A percentile compares a stretch with the other conserved stretches of the same genome.
phyloP scores from a whole-genome alignment of 2,888 invertebrate genomes.

The Tipula helvola region DNA sequence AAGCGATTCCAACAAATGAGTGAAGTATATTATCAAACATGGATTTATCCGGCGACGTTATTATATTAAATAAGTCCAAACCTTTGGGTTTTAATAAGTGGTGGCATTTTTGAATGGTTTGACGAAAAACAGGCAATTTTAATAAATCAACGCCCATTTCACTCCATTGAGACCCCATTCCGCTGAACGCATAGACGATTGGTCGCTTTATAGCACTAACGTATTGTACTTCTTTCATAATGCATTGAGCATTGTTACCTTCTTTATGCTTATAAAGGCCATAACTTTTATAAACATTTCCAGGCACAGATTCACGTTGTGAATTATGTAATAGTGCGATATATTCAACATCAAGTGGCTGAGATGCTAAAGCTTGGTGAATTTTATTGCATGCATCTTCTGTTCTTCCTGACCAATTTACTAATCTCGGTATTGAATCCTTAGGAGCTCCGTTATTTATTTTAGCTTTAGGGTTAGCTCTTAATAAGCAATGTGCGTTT shows the following conservation, averaged over 20 bases:
- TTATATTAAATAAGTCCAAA: no score
- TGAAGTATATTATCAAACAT: no score
- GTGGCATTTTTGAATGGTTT: no score
- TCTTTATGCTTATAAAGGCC: constrained; percentile 36
- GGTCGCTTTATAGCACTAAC: constrained; percentile 52
- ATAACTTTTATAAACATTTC: constrained; percentile 67
- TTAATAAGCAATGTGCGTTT: constrained; percentile 44
- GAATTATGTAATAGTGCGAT: constrained; percentile 47
- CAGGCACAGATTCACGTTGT: constrained; percentile 43
- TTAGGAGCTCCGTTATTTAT: constrained; percentile 45
- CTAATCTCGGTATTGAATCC: constrained; percentile 30
- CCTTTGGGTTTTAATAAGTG: no score
- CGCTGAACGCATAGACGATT: constrained; percentile 68
- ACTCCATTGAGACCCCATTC: no score
- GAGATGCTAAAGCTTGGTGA: constrained; percentile 35
- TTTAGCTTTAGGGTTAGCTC: constrained; percentile 25
- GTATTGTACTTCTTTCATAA: constrained; percentile 45
- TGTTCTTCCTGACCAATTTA: constrained; percentile 31
- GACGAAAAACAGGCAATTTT: no score
- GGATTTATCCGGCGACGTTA: no score
- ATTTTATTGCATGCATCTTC: constrained; percentile 57
- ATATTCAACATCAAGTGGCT: constrained; percentile 46
- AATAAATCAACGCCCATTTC: no score
- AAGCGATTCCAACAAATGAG: constrained; percentile 40
- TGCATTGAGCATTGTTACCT: constrained; percentile 25